phyloP scores from a whole-genome alignment of 2,888 invertebrate species.

The Melanophora roralis region DNA sequence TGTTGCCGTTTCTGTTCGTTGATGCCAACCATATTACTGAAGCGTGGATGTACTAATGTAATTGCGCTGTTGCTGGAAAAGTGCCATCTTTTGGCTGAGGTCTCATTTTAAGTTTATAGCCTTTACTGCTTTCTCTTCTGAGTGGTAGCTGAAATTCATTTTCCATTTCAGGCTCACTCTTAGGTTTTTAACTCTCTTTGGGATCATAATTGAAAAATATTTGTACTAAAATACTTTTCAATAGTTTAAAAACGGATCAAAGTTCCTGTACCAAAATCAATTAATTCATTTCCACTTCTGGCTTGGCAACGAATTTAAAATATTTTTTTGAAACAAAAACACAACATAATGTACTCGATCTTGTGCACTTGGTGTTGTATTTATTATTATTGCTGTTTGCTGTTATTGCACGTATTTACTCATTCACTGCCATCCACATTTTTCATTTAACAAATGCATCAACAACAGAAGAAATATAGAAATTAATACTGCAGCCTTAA shows the following conservation, averaged over 20 bases:
- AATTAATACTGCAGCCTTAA: conserved; percentile 17
- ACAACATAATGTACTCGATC: conserved; percentile 36
- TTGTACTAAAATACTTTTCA: too few relatives aligned
- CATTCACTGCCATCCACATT: conserved; percentile 40
- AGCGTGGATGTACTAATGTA: too few relatives aligned
- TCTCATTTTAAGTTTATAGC: too few relatives aligned
- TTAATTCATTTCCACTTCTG: not conserved
- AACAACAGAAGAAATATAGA: not conserved
- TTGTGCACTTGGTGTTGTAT: conserved; percentile 42
- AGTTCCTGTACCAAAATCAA: not conserved
- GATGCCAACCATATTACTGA: too few relatives aligned
- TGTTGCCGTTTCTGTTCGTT: too few relatives aligned
- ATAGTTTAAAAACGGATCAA: not conserved
- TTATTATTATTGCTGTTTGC: conserved; percentile 1
- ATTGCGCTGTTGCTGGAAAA: too few relatives aligned
- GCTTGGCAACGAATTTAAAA: not conserved
- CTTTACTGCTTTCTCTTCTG: too few relatives aligned
- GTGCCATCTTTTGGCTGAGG: too few relatives aligned
- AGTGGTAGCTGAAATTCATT: too few relatives aligned
- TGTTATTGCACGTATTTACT: conserved; percentile 53
- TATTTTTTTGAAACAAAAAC: conserved; percentile 20
- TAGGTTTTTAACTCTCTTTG: too few relatives aligned
- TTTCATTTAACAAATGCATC: conserved; percentile 14
- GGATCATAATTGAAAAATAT: too few relatives aligned
- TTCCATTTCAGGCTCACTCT: too few relatives aligned